These are phyloP conservation scores for Leucopsar rothschildi DNA, from an alignment of 2,113 vertebrate genomes.

Conservation along the genomic window DNA sequence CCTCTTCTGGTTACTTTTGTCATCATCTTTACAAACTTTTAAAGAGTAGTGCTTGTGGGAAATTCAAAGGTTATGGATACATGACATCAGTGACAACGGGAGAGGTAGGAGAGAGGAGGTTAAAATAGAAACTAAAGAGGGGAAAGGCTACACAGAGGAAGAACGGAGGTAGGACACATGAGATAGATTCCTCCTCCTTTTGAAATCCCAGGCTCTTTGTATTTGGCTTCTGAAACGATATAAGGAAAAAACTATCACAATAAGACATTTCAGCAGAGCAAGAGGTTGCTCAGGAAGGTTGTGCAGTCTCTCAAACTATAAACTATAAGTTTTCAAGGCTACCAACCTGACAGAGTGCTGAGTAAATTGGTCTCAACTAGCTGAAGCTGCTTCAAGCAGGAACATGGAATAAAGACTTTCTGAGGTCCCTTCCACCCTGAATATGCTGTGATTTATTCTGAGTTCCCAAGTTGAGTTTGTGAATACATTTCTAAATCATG, in stretches of 20 bases:
- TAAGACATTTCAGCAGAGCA: background rate
- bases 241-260: background rate
- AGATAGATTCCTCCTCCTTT: background rate
- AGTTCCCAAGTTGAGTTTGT: background rate
- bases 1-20: background rate
- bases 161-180: background rate
- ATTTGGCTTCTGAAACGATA: background rate
- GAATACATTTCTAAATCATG: background rate
- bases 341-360: background rate
- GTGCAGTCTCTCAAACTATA: accelerated
- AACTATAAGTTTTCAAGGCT: background rate
- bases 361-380: background rate
- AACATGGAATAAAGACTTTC: background rate
- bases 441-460: background rate
- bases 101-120: background rate
- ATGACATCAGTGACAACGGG: background rate
- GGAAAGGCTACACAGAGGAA: background rate
- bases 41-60: background rate
- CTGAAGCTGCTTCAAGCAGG: background rate
- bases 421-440: background rate
- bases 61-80: background rate
- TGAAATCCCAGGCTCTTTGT: background rate
- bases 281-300: background rate
- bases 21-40: background rate
- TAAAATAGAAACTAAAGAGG: background rate